These are phyloP conservation scores for Cheilosia impressa DNA, from an alignment of 2,888 invertebrate genomes.

Conservation along the genomic window DNA sequence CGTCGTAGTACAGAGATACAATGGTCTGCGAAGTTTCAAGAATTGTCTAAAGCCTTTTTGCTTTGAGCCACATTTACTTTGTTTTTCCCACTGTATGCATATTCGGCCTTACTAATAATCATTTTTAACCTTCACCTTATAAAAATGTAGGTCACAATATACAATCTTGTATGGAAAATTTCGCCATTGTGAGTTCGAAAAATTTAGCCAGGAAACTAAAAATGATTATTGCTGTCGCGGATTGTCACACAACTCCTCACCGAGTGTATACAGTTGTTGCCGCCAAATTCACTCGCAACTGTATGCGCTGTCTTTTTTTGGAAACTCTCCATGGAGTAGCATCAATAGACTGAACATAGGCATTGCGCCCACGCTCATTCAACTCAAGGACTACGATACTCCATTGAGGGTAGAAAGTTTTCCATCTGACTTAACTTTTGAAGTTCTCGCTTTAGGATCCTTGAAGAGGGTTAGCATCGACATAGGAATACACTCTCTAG, in stretches of 20 bases:
- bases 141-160: too few relatives aligned
- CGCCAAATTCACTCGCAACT: slow-evolving; percentile 23
- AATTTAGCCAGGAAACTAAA: too few relatives aligned
- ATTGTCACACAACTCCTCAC: neutral
- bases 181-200: too few relatives aligned
- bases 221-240: too few relatives aligned
- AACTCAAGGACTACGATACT: slow-evolving; percentile 37
- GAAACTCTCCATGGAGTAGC: slow-evolving; percentile 42
- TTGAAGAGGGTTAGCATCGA: slow-evolving; percentile 27
- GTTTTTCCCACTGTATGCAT: too few relatives aligned
- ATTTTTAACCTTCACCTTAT: too few relatives aligned
- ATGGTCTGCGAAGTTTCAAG: too few relatives aligned
- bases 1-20: too few relatives aligned
- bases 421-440: slow-evolving; percentile 71
- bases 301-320: slow-evolving; percentile 14
- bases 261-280: slow-evolving; percentile 25
- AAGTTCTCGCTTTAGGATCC: slow-evolving; percentile 44
- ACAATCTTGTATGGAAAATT: too few relatives aligned
- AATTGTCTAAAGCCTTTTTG: too few relatives aligned
- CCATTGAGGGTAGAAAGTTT: slow-evolving; percentile 59
- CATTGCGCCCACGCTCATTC: slow-evolving; percentile 8
- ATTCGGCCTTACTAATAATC: too few relatives aligned
- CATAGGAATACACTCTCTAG: slow-evolving; percentile 14
- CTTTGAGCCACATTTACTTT: too few relatives aligned
- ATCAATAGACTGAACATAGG: slow-evolving; percentile 40